Evolutionary conservation across 2,113 vertebrate genomes (phyloP).

Genomic region (Oenanthe melanoleuca): DNA sequence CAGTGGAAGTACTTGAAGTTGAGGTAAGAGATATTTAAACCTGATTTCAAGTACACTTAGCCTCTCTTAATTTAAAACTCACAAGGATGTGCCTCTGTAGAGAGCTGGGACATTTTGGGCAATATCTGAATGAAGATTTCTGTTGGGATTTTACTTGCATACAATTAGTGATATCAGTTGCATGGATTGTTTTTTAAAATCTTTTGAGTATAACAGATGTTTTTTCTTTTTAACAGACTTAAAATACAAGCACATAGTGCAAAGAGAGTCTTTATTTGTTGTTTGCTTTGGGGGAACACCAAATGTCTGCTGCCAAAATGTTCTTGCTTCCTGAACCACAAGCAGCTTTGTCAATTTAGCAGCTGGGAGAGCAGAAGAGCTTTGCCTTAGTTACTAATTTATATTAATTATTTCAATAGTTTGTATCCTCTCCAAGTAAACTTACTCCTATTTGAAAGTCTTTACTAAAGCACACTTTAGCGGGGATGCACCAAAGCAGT

Average conservation of each 20-base stretch:
- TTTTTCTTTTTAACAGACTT: background rate
- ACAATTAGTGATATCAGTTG: background rate
- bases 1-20: slow-evolving; percentile 82
- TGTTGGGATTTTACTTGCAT: background rate
- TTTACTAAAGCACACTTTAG: background rate
- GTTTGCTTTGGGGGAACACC: background rate
- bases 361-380: background rate
- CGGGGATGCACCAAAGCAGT: background rate
- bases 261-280: background rate
- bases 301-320: background rate
- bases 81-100: background rate
- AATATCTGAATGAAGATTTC: background rate
- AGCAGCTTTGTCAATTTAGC: background rate
- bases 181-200: background rate
- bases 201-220: background rate
- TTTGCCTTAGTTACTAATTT: background rate
- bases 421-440: background rate
- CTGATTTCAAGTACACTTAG: background rate
- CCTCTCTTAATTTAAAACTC: background rate
- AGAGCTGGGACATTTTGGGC: background rate
- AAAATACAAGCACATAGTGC: background rate
- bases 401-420: background rate
- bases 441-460: background rate
- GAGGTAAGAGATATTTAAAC: slow-evolving; percentile 79
- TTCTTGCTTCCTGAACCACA: background rate